Base-by-base conservation (phyloP, 2,888 invertebrate genomes). In the Abrostola triplasia region DNA sequence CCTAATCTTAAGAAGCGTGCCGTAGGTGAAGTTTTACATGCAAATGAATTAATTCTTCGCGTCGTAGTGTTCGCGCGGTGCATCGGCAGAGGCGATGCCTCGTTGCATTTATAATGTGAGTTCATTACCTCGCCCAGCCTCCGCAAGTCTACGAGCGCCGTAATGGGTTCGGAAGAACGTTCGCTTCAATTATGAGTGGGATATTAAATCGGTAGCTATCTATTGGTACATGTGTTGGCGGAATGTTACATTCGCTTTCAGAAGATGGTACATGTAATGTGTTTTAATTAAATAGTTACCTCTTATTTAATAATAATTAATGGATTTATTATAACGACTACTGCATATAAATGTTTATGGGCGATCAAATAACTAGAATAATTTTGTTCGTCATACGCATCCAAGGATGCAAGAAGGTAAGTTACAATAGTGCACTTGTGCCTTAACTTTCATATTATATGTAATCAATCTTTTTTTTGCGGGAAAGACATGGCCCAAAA, bases 1-100 rank as follows among this genome's bases (percentile, higher is more conserved):
- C 83, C 87, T 88, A 89, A 90, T 91, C 91, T 91, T 88, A 88
- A 88, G 87, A 81, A 88, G 89, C 85, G 73, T 78, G 68, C 71
- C 84, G 88, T 88, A 84, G 87, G 84, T 86, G 87, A 90, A 92
- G 90, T 93, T 92, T 93, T 92, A 92, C 92, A 93, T 93, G 94
- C 91, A 94, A 94, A 94, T 93, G 92, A 93, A 93, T 93, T 93
- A 93, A 93, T 94, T 93, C 93, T 93, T 94, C 92, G 89, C 87
- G 87, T 87, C 88, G 87, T 87, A 86, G 88, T 87, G 88, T 86
- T 86, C 84, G 86, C 52, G 52, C 70, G 88, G 89, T 88, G 91
- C 92, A 91, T 90, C 90, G 87, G 57, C 38, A 47, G 79, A 82
- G 84, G 87, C 89, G 91, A 92, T 91, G 93, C 90, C 90, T 93